Evolutionary conservation across 2,888 invertebrate species (phyloP).

Genomic region (Byasa hedistus): DNA sequence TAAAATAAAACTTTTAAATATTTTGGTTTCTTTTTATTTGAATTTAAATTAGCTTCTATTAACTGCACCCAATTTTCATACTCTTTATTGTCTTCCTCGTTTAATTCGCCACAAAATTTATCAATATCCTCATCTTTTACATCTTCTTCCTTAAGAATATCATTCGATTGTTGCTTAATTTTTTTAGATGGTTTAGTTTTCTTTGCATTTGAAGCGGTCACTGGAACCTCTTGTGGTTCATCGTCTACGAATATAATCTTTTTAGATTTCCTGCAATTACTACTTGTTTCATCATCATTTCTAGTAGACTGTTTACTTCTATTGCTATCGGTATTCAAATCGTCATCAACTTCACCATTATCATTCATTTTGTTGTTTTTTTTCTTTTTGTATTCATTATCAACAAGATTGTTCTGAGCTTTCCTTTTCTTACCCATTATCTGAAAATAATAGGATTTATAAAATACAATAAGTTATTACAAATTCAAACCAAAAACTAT

Average conservation of each 20-base stretch:
- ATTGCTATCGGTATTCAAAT: slow-evolving; percentile 11
- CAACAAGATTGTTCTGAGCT: slow-evolving; percentile 31
- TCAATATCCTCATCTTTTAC: slow-evolving; percentile 71
- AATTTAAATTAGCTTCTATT: slow-evolving; percentile 62
- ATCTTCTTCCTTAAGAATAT: slow-evolving; percentile 47
- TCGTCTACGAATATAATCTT: slow-evolving; percentile 32
- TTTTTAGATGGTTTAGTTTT: slow-evolving; percentile 32
- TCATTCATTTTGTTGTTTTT: slow-evolving; percentile 19
- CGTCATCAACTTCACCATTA: neutral
- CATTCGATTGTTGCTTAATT: slow-evolving; percentile 9
- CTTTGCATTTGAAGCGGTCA: slow-evolving; percentile 29
- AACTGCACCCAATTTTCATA: slow-evolving; percentile 69
- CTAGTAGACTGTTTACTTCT: slow-evolving; percentile 15
- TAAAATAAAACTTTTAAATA: slow-evolving; percentile 18
- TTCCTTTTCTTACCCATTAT: slow-evolving; percentile 48
- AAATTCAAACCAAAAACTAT: neutral
- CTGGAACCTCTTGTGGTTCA: slow-evolving; percentile 21
- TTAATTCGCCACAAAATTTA: slow-evolving; percentile 65
- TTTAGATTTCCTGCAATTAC: slow-evolving; percentile 19
- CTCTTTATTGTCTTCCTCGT: slow-evolving; percentile 64
- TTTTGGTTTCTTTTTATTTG: slow-evolving; percentile 50
- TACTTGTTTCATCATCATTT: slow-evolving; percentile 12
- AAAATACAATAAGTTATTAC: neutral
- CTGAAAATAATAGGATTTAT: slow-evolving; percentile 11
- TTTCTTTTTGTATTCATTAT: slow-evolving; percentile 29